A percentile compares a stretch with the other conserved stretches of the same genome.
Evolutionary conservation across 2,113 vertebrate genomes (phyloP).

Genomic region (Catagonus wagneri): DNA sequence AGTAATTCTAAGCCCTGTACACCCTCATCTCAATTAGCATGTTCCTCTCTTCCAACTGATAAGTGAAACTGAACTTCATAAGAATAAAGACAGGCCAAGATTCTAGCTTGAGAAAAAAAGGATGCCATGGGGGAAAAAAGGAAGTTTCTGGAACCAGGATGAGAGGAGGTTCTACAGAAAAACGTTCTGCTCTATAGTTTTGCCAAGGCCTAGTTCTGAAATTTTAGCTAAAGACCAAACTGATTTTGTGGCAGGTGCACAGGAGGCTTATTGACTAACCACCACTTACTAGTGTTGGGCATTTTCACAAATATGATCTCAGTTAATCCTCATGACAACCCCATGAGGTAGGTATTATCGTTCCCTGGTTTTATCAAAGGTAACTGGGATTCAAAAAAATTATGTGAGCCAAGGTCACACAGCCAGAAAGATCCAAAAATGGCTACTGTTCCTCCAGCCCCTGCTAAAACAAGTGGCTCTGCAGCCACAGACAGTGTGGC

Average conservation of each 20-base stretch:
- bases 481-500: background rate
- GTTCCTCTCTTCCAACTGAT: background rate
- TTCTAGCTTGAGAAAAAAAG: background rate
- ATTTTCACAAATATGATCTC: background rate
- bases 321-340: background rate
- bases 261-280: background rate
- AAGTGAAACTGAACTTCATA: background rate
- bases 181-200: background rate
- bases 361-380: background rate
- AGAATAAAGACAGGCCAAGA: background rate
- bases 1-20: background rate
- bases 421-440: background rate
- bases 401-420: background rate
- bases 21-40: background rate
- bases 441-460: background rate
- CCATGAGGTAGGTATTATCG: background rate
- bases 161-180: background rate
- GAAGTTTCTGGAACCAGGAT: conserved; percentile 25
- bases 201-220: background rate
- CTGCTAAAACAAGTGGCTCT: background rate
- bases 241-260: accelerated
- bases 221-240: background rate
- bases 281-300: background rate
- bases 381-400: background rate
- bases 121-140: background rate